These are phyloP conservation scores for Neomonachus schauinslandi DNA, from an alignment of 2,113 vertebrate genomes.

Conservation along the genomic window DNA sequence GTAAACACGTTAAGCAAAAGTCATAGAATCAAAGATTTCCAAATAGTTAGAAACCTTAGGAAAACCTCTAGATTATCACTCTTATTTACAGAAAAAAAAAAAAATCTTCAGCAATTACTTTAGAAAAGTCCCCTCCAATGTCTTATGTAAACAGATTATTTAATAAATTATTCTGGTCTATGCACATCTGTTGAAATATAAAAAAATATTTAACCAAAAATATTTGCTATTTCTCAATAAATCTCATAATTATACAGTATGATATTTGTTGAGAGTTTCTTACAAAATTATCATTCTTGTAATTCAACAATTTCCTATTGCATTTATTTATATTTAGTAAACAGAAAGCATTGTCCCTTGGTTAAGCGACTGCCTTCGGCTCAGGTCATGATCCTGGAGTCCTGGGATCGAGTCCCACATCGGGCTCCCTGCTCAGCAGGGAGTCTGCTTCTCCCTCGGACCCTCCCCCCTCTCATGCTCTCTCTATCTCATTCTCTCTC, in stretches of 20 bases:
- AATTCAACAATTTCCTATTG: background rate
- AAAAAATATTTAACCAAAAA: background rate
- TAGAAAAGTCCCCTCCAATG: background rate
- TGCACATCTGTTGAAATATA: background rate
- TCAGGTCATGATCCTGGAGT: no score
- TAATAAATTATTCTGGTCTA: background rate
- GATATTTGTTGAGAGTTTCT: background rate
- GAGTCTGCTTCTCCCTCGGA: no score
- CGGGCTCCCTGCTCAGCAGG: no score
- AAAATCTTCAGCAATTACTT: background rate
- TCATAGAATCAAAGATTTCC: background rate
- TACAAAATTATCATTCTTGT: background rate
- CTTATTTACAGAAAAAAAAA: background rate
- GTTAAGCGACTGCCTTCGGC: no score
- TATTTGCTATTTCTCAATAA: background rate
- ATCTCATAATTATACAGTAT: background rate
- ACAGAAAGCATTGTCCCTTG: background rate
- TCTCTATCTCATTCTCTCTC: no score
- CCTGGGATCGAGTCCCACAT: no score
- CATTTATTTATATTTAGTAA: background rate
- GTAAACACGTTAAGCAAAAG: background rate
- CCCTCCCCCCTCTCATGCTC: no score
- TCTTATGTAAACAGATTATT: constrained; percentile 27
- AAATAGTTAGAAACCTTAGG: background rate
- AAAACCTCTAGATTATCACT: background rate